Evolutionary conservation across 23 tunicate species (phyloP).

Genomic region (Halocynthia roretzi): DNA sequence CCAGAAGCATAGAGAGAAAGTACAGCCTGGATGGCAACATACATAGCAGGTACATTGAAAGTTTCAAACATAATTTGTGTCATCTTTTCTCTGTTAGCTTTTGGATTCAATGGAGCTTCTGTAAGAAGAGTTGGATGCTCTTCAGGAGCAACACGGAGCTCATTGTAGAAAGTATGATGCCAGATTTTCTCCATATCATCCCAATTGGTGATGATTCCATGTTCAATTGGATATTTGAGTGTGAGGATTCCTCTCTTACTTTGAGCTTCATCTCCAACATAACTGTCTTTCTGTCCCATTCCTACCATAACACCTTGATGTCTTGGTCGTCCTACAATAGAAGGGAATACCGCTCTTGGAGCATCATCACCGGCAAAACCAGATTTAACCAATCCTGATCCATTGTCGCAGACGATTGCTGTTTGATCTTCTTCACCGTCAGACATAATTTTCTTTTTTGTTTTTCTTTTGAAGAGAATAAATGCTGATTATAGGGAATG

Average conservation of each 20-base stretch:
- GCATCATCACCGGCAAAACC: slow-evolving; percentile 92
- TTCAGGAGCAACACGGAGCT: slow-evolving; percentile 90
- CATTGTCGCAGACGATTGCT: slow-evolving; percentile 69
- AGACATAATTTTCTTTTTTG: slow-evolving; percentile 28
- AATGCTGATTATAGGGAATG: too few relatives aligned
- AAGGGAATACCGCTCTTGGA: slow-evolving; percentile 89
- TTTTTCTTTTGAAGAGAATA: too few relatives aligned
- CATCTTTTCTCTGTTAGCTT: slow-evolving; percentile 95
- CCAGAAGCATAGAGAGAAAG: slow-evolving; percentile 22
- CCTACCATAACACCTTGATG: slow-evolving; percentile 99
- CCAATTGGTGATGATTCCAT: slow-evolving; percentile 96
- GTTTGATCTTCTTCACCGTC: slow-evolving; percentile 87
- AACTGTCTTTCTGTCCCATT: slow-evolving; percentile 92
- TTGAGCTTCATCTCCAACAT: slow-evolving; percentile 94
- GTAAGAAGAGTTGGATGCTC: slow-evolving; percentile 84
- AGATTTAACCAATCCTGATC: slow-evolving; percentile 59
- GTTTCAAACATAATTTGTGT: slow-evolving; percentile 97
- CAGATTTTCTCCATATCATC: slow-evolving; percentile 97
- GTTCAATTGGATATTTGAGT: slow-evolving; percentile 85
- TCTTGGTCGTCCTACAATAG: slow-evolving; percentile 91
- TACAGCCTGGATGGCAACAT: slow-evolving; percentile 43
- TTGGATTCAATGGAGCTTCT: slow-evolving; percentile 92
- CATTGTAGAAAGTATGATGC: slow-evolving; percentile 96
- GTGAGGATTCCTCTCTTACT: slow-evolving; percentile 87
- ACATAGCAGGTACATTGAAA: slow-evolving; percentile 95